These are phyloP conservation scores for Pelobates cultripes DNA, from an alignment of 2,797 vertebrate genomes.

Conservation along the genomic window DNA sequence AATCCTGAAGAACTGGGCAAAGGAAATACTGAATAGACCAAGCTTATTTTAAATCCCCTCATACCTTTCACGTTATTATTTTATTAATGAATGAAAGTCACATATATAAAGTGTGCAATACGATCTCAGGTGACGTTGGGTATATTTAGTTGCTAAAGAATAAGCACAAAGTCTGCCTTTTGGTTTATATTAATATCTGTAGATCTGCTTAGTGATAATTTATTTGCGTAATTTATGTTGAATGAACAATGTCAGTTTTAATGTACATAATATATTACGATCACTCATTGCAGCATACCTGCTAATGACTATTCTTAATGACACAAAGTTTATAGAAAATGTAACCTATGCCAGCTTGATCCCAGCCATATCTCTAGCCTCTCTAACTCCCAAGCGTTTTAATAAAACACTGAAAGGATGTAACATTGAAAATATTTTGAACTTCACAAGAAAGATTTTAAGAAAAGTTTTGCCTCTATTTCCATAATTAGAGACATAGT, in stretches of 20 bases:
- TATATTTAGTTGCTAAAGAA: conserved; percentile 26
- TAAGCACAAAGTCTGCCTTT: conserved; percentile 20
- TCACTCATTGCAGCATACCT: neutral
- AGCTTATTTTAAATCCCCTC: conserved; percentile 46
- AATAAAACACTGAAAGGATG: no score
- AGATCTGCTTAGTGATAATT: conserved; percentile 5
- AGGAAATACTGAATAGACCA: conserved; percentile 25
- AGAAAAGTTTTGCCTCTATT: no score
- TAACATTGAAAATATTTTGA: no score
- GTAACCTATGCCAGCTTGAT: no score
- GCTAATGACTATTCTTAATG: neutral
- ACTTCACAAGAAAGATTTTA: no score
- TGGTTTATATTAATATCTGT: no score
- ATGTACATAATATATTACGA: neutral
- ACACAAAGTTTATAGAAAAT: no score
- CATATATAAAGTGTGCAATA: conserved; percentile 29
- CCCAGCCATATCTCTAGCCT: no score
- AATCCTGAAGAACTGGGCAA: conserved; percentile 29
- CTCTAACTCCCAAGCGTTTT: no score
- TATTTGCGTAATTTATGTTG: neutral
- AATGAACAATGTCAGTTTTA: neutral
- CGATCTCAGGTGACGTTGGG: conserved; percentile 35
- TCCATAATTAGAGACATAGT: no score
- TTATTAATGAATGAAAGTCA: neutral
- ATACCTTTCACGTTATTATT: conserved; percentile 39